Conservation (phyloP, 2,888 invertebrate species). For the Parnassius smintheus region DNA sequence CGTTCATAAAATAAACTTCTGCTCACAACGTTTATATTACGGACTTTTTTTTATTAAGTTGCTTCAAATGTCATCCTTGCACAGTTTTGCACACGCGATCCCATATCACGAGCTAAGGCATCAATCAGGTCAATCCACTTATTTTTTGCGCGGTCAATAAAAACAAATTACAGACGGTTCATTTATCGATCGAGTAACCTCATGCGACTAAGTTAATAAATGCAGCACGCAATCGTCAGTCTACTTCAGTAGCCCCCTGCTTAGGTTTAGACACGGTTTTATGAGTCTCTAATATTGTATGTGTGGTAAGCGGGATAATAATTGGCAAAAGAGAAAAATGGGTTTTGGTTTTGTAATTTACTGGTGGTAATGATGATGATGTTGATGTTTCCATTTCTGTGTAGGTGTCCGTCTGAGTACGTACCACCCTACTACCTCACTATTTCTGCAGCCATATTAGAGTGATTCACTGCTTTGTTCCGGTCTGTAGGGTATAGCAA, state of each 20-base stretch:
- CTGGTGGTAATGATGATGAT: no score
- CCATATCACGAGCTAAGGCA: conserved; percentile 52
- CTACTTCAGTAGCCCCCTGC: conserved; percentile 36
- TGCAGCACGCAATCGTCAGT: conserved; percentile 43
- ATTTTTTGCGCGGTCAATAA: conserved; percentile 75
- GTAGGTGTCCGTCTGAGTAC: no score
- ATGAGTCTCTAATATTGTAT: neutral
- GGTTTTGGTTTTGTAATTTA: no score
- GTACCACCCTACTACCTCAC: no score
- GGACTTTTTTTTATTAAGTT: conserved; percentile 14
- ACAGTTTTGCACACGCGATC: conserved; percentile 61
- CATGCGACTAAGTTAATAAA: conserved; percentile 70
- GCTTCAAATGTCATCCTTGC: conserved; percentile 30
- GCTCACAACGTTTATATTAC: neutral
- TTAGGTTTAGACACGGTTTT: neutral
- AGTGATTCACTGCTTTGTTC: no score
- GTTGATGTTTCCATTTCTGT: no score
- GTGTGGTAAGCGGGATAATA: no score
- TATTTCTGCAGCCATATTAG: no score
- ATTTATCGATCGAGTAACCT: conserved; percentile 72
- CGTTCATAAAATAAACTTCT: neutral
- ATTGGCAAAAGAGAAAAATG: no score
- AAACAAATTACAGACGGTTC: conserved; percentile 72
- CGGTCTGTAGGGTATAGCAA: no score
- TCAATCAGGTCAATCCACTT: conserved; percentile 74